phyloP scores from a whole-genome alignment of 2,888 invertebrate species.

The Agonopterix subpropinquella region DNA sequence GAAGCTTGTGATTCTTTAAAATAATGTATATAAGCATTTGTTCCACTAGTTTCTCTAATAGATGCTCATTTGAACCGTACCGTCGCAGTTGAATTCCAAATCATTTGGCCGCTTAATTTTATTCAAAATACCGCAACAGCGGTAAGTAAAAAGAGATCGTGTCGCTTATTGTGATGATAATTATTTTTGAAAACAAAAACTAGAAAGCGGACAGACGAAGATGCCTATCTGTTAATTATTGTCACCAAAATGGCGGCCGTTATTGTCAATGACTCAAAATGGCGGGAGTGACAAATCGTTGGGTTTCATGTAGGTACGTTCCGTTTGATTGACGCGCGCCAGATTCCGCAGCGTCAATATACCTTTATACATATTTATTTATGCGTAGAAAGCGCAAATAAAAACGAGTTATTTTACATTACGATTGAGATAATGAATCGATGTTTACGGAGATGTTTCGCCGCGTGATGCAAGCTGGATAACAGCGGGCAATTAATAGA shows the following conservation, averaged over 20 bases:
- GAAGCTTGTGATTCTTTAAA: conserved; percentile 16
- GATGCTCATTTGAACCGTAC: conserved; percentile 46
- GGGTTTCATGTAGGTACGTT: conserved; percentile 51
- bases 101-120: conserved; percentile 60
- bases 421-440: conserved; percentile 60
- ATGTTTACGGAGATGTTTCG: conserved; percentile 40
- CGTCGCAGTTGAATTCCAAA: conserved; percentile 48
- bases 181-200: conserved; percentile 73
- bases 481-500: conserved; percentile 15
- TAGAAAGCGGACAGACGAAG: conserved; percentile 66
- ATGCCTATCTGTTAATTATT: conserved; percentile 74
- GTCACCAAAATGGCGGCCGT: conserved; percentile 68
- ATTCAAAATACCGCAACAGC: conserved; percentile 72
- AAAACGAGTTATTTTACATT: conserved; percentile 60
- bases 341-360: conserved; percentile 58
- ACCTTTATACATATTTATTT: conserved; percentile 69
- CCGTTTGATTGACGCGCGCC: conserved; percentile 74
- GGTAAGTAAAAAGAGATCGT: conserved; percentile 69
- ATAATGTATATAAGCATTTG: conserved; percentile 34
- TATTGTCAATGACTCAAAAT: conserved; percentile 65
- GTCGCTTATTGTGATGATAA: conserved; percentile 72
- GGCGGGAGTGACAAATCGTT: conserved; percentile 70
- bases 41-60: conserved; percentile 50
- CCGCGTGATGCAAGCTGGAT: conserved; percentile 34
- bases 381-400: conserved; percentile 73